phyloP scores from a whole-genome alignment of 2,888 invertebrate species.

The Aelia acuminata region DNA sequence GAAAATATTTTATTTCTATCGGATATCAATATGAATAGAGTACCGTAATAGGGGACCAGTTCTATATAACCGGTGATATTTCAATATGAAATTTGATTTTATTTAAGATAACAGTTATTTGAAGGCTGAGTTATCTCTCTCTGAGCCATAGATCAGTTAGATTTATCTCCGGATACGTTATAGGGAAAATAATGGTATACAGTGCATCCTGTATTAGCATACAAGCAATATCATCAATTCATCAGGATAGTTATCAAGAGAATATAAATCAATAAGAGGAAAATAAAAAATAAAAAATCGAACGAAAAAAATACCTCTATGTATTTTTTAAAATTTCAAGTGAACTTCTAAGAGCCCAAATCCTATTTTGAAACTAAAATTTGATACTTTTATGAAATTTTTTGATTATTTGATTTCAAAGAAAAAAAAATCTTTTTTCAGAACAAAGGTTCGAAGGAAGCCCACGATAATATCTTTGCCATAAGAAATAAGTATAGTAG shows the following conservation, averaged over 20 bases:
- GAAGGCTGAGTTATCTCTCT: background rate
- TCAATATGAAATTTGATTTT: slow-evolving; percentile 28
- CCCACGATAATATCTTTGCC: too few relatives aligned
- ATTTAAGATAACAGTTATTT: background rate
- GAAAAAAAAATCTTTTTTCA: too few relatives aligned
- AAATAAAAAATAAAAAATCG: background rate
- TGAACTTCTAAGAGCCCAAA: too few relatives aligned
- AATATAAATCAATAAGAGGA: background rate
- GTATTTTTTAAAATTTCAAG: too few relatives aligned
- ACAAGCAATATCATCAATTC: background rate
- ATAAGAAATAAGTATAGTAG: too few relatives aligned
- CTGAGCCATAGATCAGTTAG: background rate
- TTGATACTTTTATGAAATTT: too few relatives aligned
- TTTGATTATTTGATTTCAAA: too few relatives aligned
- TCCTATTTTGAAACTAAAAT: too few relatives aligned
- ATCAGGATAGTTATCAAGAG: background rate
- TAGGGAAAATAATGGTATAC: slow-evolving; percentile 28
- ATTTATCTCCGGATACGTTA: slow-evolving; percentile 19
- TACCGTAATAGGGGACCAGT: background rate
- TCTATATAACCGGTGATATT: background rate
- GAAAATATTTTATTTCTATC: background rate
- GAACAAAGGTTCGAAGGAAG: too few relatives aligned
- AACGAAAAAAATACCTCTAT: too few relatives aligned
- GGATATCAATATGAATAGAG: background rate
- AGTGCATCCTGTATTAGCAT: slow-evolving; percentile 4